phyloP scores from a whole-genome alignment of 2,888 invertebrate genomes.

The Eupsilia transversa region DNA sequence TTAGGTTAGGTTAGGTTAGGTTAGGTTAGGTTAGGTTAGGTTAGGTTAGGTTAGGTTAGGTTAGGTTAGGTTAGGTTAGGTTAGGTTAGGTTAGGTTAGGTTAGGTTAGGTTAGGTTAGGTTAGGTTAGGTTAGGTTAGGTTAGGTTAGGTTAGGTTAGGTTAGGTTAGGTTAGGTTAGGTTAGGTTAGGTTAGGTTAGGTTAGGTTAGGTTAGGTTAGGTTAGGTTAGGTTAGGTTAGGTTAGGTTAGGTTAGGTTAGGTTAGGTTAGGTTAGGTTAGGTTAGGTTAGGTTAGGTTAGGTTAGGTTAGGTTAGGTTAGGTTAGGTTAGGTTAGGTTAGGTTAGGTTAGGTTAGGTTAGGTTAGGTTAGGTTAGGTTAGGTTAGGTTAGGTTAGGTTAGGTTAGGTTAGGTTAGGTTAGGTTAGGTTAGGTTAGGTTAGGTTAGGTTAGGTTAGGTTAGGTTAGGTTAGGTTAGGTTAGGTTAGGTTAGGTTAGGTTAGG shows the following conservation, averaged over 20 bases:
- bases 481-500: constrained; percentile 35
- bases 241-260: constrained; percentile 25
- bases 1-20: constrained; percentile 61
- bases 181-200: constrained; percentile 53
- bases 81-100: constrained; percentile 48
- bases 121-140: constrained; percentile 39
- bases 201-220: constrained; percentile 26
- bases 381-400: constrained; percentile 40
- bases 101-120: background rate
- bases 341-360: constrained; percentile 30
- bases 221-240: constrained; percentile 29
- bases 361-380: constrained; percentile 45
- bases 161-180: constrained; percentile 56
- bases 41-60: constrained; percentile 59
- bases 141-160: constrained; percentile 47
- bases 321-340: constrained; percentile 33
- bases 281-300: constrained; percentile 14
- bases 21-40: constrained; percentile 62
- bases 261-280: constrained; percentile 11
- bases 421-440: constrained; percentile 43
- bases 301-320: constrained; percentile 30
- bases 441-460: constrained; percentile 44
- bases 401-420: constrained; percentile 46
- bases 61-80: constrained; percentile 45
- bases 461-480: constrained; percentile 35